A percentile compares a stretch with the other conserved stretches of the same genome.
Conservation (phyloP, 2,888 invertebrate genomes). For the Nomada goodeniana region DNA sequence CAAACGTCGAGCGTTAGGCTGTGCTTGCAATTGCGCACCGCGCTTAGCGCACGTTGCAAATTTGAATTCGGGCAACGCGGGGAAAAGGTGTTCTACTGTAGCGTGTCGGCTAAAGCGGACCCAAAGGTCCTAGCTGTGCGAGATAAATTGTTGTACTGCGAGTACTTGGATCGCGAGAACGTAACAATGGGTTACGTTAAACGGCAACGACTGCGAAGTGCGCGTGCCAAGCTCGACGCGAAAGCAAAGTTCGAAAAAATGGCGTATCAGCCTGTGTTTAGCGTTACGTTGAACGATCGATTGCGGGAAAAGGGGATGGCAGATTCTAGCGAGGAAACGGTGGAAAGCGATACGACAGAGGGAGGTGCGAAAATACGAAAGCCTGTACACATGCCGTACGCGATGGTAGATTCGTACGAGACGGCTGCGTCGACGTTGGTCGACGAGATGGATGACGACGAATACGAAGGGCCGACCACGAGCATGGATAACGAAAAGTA, state of each 20-base stretch:
- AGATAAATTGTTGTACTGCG: constrained; percentile 82
- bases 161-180: constrained; percentile 79
- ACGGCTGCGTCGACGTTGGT: background rate
- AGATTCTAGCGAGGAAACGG: too few relatives aligned
- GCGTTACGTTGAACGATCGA: constrained; percentile 85
- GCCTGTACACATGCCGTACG: constrained; percentile 79
- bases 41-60: background rate
- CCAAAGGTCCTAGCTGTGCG: constrained; percentile 75
- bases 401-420: constrained; percentile 68
- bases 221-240: constrained; percentile 38
- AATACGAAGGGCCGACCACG: background rate
- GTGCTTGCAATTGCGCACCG: background rate
- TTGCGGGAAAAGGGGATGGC: accelerated
- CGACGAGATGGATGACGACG: background rate
- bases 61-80: background rate
- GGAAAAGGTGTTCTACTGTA: background rate
- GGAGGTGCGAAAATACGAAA: constrained; percentile 29
- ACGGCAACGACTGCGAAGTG: constrained; percentile 16
- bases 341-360: constrained; percentile 78
- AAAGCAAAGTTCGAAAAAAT: constrained; percentile 53
- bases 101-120: constrained; percentile 16
- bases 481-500: too few relatives aligned
- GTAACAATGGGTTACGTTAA: constrained; percentile 70
- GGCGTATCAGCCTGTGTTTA: constrained; percentile 82
- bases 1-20: background rate